Evolutionary conservation across 2,888 invertebrate species (phyloP).

Genomic region (Diarsia mendica): DNA sequence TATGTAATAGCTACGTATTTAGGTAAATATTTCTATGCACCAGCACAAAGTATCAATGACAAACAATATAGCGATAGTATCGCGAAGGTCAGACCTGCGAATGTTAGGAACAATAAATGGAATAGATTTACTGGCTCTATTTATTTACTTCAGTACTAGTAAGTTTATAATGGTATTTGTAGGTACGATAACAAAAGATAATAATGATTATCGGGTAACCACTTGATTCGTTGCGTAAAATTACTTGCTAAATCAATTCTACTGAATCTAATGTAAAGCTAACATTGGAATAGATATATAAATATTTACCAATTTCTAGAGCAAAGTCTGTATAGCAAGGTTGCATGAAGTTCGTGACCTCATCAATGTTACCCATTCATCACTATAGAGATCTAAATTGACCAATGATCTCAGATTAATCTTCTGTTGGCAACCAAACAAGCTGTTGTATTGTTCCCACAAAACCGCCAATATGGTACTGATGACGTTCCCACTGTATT

Average conservation of each 20-base stretch:
- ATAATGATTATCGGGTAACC: constrained; percentile 22
- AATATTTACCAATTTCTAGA: not conserved
- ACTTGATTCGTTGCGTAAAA: constrained; percentile 20
- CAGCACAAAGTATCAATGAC: constrained; percentile 56
- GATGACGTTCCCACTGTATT: constrained; percentile 25
- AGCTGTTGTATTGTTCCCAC: constrained; percentile 13
- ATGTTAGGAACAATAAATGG: constrained; percentile 43
- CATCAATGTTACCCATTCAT: constrained; percentile 15
- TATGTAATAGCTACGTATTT: constrained; percentile 17
- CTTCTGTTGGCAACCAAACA: constrained; percentile 6
- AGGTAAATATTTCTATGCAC: constrained; percentile 40
- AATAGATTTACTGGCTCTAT: constrained; percentile 23
- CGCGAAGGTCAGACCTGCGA: constrained; percentile 71
- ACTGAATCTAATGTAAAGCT: not conserved
- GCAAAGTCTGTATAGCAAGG: not conserved
- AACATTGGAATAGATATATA: not conserved
- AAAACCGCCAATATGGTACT: not conserved
- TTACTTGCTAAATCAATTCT: constrained; percentile 2
- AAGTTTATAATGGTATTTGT: constrained; percentile 12
- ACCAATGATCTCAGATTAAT: constrained; percentile 23
- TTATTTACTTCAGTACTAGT: not conserved
- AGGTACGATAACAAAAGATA: constrained; percentile 21
- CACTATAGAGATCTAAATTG: not conserved
- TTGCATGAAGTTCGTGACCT: constrained; percentile 5
- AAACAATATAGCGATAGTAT: constrained; percentile 68